Evolutionary conservation across 2,113 vertebrate species (phyloP).

Genomic region (Rhizomys pruinosus): DNA sequence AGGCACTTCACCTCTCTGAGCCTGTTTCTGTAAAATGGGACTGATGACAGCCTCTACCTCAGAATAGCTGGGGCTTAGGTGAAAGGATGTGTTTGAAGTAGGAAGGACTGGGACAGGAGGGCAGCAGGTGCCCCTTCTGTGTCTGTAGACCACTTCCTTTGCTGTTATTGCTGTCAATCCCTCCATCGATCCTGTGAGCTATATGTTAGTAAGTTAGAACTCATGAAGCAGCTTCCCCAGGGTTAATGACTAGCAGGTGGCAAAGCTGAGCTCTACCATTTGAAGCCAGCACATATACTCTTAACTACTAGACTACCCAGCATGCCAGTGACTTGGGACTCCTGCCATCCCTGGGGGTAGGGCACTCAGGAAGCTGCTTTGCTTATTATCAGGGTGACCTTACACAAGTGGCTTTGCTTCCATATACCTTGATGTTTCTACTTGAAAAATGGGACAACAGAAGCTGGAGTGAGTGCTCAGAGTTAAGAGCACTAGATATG

Average conservation of each 20-base stretch:
- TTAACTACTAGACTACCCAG: not conserved
- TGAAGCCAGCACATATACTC: not conserved
- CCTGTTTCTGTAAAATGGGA: slow-evolving; percentile 16
- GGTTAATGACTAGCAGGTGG: not conserved
- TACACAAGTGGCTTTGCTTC: not conserved
- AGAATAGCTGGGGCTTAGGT: not conserved
- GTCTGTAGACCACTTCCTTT: not conserved
- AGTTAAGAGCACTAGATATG: too few relatives aligned
- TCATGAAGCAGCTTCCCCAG: not conserved
- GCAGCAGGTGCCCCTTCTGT: not conserved
- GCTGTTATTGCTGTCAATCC: not conserved
- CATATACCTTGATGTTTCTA: not conserved
- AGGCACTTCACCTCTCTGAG: not conserved
- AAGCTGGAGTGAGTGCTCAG: not conserved
- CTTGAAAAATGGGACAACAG: not conserved
- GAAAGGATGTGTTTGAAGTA: fast-evolving
- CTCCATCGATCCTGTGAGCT: not conserved
- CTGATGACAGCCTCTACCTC: not conserved
- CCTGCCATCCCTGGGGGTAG: not conserved
- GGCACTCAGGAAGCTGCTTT: not conserved
- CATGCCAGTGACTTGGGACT: fast-evolving
- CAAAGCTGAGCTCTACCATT: not conserved
- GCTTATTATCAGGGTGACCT: not conserved
- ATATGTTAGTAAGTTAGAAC: not conserved
- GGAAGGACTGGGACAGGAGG: too few relatives aligned